Conservation (phyloP, 2,113 vertebrate genomes). For the Xenopus laevis region DNA sequence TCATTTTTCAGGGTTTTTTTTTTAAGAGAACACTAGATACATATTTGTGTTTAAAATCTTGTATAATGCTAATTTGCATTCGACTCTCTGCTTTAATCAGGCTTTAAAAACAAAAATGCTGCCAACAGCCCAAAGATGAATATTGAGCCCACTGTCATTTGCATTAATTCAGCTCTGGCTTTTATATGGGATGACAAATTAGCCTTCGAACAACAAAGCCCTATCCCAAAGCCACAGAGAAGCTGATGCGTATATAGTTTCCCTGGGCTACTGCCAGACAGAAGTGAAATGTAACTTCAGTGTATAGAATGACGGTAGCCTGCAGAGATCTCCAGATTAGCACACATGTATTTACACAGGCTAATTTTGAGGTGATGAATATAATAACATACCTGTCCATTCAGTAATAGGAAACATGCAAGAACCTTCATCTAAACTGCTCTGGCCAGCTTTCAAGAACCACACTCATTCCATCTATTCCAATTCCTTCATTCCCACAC, state of each 20-base stretch:
- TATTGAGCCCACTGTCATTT: neutral
- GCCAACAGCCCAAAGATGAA: neutral
- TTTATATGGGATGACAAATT: slow-evolving; percentile 41
- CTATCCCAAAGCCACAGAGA: slow-evolving; percentile 42
- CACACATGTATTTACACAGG: slow-evolving; percentile 6
- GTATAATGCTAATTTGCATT: too few relatives aligned
- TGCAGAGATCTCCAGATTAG: slow-evolving; percentile 42
- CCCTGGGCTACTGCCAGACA: slow-evolving; percentile 45
- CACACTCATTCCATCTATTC: neutral
- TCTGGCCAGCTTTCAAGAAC: slow-evolving; percentile 13
- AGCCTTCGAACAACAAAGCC: slow-evolving; percentile 39
- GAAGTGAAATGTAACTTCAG: slow-evolving; percentile 43
- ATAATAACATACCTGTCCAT: slow-evolving; percentile 40
- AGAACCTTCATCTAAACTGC: slow-evolving; percentile 23
- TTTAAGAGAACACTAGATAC: too few relatives aligned
- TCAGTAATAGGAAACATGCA: slow-evolving; percentile 38
- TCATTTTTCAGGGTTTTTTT: too few relatives aligned
- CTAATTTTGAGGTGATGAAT: slow-evolving; percentile 38
- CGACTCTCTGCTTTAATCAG: neutral
- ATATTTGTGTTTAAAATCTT: too few relatives aligned
- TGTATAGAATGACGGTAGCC: slow-evolving; percentile 46
- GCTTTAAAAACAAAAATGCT: slow-evolving; percentile 15
- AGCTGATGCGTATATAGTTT: slow-evolving; percentile 37
- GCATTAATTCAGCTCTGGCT: slow-evolving; percentile 42
- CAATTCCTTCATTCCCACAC: neutral